These are phyloP conservation scores for Dione juno DNA, from an alignment of 2,888 invertebrate species.

Conservation along the genomic window DNA sequence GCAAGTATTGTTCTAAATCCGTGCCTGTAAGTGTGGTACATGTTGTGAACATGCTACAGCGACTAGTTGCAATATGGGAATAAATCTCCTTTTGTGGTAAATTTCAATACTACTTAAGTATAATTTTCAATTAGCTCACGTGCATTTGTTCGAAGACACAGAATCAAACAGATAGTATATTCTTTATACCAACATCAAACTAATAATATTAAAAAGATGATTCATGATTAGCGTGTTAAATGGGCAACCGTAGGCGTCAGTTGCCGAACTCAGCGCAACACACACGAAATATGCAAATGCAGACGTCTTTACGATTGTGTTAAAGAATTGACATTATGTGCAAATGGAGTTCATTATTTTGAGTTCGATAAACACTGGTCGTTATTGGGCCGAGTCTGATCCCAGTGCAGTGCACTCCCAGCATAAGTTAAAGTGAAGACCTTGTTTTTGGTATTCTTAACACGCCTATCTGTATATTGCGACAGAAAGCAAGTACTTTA, in stretches of 20 bases:
- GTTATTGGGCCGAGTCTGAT: slow-evolving; percentile 10
- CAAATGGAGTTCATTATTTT: slow-evolving; percentile 24
- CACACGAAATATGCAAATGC: slow-evolving; percentile 39
- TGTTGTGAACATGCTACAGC: slow-evolving; percentile 47
- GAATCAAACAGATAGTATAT: slow-evolving; percentile 37
- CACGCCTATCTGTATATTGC: slow-evolving; percentile 24
- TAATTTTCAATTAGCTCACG: slow-evolving; percentile 27
- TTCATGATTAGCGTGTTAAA: slow-evolving; percentile 37
- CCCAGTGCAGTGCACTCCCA: no score
- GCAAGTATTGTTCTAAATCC: slow-evolving; percentile 84
- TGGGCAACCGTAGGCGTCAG: slow-evolving; percentile 42
- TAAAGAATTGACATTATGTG: slow-evolving; percentile 22
- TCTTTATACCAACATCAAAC: slow-evolving; percentile 35
- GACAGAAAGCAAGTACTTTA: not conserved
- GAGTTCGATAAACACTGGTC: slow-evolving; percentile 10
- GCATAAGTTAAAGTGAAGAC: slow-evolving; percentile 24
- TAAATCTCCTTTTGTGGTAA: slow-evolving; percentile 2
- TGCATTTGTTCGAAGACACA: slow-evolving; percentile 33
- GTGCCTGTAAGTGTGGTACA: slow-evolving; percentile 73
- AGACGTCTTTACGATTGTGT: slow-evolving; percentile 29
- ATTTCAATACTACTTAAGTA: slow-evolving; percentile 1
- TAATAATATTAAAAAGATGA: slow-evolving; percentile 41
- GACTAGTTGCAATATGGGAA: slow-evolving; percentile 27
- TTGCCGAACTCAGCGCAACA: slow-evolving; percentile 36
- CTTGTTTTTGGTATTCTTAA: slow-evolving; percentile 35